Evolutionary conservation across 2,888 invertebrate species (phyloP).

Genomic region (Salpingus planirostris): DNA sequence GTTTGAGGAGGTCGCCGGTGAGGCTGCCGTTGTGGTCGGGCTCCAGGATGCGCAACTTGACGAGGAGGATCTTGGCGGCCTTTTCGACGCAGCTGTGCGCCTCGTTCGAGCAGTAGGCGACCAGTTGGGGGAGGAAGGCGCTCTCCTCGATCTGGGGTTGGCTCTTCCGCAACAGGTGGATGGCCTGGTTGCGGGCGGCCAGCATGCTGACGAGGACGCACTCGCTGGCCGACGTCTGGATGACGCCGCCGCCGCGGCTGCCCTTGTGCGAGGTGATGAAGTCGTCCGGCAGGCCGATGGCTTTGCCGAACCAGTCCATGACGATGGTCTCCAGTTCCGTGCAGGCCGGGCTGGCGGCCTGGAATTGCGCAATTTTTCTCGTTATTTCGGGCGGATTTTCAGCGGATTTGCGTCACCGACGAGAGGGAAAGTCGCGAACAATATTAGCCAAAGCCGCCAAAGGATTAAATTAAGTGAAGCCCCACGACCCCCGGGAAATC

Average conservation of each 20-base stretch:
- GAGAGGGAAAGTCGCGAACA: too few species aligned
- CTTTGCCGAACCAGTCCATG: constrained; percentile 73
- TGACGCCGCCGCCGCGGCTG: constrained; percentile 67
- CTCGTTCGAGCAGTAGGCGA: constrained; percentile 66
- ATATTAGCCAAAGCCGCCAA: too few species aligned
- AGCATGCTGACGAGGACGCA: constrained; percentile 70
- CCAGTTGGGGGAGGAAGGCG: constrained; percentile 63
- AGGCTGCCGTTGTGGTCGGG: constrained; percentile 60
- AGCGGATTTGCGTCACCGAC: too few species aligned
- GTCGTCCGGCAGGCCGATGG: constrained; percentile 62
- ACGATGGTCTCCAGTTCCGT: constrained; percentile 84
- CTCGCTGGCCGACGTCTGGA: constrained; percentile 78
- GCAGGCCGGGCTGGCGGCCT: constrained; percentile 96
- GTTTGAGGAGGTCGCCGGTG: constrained; percentile 52
- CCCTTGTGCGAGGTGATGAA: constrained; percentile 49
- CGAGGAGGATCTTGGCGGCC: constrained; percentile 68
- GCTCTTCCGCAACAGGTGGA: constrained; percentile 53
- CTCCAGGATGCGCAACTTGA: constrained; percentile 61
- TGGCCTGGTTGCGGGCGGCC: constrained; percentile 65
- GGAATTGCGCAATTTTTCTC: too few species aligned
- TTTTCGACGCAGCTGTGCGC: constrained; percentile 72
- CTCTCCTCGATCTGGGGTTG: constrained; percentile 52
- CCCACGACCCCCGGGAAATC: too few species aligned
- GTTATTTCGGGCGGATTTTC: too few species aligned
- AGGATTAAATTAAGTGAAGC: too few species aligned